A percentile compares a stretch with the other conserved stretches of the same genome.
Evolutionary conservation across 2,888 invertebrate species (phyloP).

Genomic region (Amphipyra tragopoginis): DNA sequence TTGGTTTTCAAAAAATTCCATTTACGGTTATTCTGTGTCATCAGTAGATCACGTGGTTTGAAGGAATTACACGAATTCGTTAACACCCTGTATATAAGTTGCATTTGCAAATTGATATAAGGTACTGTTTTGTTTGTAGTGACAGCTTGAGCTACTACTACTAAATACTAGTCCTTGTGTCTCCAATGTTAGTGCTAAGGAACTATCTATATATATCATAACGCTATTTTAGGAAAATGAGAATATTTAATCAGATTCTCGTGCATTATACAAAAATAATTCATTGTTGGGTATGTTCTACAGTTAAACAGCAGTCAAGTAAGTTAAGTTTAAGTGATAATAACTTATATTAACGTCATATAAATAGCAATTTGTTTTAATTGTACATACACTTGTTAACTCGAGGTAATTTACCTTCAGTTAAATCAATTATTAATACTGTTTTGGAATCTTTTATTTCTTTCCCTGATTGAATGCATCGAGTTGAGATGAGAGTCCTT

Average conservation of each 20-base stretch:
- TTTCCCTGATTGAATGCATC: not conserved
- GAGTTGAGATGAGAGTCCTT: no score
- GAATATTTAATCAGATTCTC: not conserved
- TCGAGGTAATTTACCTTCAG: slow-evolving; percentile 20
- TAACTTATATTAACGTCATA: slow-evolving; percentile 44
- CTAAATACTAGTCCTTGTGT: slow-evolving; percentile 1
- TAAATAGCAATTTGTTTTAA: slow-evolving; percentile 50
- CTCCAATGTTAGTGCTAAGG: no score
- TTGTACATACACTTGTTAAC: slow-evolving; percentile 57
- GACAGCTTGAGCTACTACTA: no score
- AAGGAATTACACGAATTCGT: no score
- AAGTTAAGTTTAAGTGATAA: slow-evolving; percentile 7
- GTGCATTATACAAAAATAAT: not conserved
- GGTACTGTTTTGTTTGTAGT: no score
- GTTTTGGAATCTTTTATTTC: slow-evolving; percentile 18
- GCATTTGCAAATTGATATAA: no score
- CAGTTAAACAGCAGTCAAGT: slow-evolving; percentile 14
- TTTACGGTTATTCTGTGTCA: no score
- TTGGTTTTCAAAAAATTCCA: no score
- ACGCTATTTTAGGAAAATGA: not conserved
- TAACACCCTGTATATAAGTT: no score
- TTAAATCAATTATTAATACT: slow-evolving; percentile 53
- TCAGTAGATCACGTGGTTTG: no score
- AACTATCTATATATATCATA: no score
- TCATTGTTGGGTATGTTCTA: slow-evolving; percentile 3